Conservation (phyloP, 37 sponge, comb jelly and placozoan genomes). For the Axinella damicornis region DNA sequence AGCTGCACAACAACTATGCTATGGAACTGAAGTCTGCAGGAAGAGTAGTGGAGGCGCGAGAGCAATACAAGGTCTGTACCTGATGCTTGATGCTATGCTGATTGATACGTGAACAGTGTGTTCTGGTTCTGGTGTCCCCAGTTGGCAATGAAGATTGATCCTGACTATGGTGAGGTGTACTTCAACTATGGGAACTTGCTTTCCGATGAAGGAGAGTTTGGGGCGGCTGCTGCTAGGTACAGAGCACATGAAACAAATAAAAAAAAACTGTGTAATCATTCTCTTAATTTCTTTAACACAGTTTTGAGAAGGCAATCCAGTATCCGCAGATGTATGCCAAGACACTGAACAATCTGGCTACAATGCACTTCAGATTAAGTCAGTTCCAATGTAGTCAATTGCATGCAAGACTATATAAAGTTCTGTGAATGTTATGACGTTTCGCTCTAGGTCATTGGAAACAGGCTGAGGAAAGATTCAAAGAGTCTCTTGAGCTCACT, state of each 20-base stretch:
- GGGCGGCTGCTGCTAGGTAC: conserved; percentile 57
- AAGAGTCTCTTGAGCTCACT: conserved; percentile 58
- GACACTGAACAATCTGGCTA: conserved; percentile 90
- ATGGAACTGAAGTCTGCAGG: conserved; percentile 81
- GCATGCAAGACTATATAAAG: no score
- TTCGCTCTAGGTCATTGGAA: conserved; percentile 36
- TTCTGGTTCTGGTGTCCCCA: background rate
- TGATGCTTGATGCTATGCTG: no score
- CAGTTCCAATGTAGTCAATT: background rate
- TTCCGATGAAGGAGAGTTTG: conserved; percentile 65
- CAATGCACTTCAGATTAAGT: conserved; percentile 79
- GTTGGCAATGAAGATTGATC: conserved; percentile 77
- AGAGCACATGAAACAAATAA: no score
- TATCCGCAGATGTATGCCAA: conserved; percentile 70
- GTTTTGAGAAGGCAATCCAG: conserved; percentile 71
- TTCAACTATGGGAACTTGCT: conserved; percentile 89
- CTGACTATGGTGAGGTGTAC: conserved; percentile 82
- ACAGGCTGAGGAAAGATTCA: conserved; percentile 70
- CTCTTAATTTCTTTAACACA: background rate
- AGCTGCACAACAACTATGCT: conserved; percentile 89
- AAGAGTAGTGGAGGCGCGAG: conserved; percentile 56
- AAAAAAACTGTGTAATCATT: background rate
- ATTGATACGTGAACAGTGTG: no score
- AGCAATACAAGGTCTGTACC: conserved; percentile 49
- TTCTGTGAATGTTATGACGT: background rate